Conservation (phyloP, 2,797 vertebrate species). For the Gambelia wislizenii region DNA sequence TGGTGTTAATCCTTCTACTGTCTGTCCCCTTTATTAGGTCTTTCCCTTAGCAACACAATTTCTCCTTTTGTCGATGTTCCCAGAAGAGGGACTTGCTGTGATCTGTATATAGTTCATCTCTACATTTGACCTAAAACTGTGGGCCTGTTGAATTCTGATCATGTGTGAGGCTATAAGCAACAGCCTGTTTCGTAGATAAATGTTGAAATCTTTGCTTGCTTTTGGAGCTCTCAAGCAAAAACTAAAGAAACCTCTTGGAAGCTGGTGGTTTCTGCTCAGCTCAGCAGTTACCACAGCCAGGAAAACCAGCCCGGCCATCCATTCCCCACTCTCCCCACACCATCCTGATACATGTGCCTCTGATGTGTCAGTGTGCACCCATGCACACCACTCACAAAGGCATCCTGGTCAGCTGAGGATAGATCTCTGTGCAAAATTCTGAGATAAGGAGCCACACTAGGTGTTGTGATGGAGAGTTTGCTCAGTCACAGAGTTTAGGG, state of each 20-base stretch:
- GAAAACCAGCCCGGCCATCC: no score
- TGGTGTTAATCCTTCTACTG: background rate
- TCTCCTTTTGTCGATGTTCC: background rate
- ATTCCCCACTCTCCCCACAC: no score
- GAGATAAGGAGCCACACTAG: no score
- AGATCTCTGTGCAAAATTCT: no score
- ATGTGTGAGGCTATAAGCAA: background rate
- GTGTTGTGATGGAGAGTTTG: no score
- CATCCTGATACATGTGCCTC: no score
- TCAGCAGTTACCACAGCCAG: no score
- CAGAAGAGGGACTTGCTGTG: background rate
- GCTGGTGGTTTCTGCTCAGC: no score
- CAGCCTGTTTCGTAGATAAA: background rate
- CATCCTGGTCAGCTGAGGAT: no score
- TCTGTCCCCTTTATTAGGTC: background rate
- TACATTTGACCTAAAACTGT: background rate
- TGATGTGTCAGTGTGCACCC: no score
- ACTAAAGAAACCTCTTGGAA: background rate
- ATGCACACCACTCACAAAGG: no score
- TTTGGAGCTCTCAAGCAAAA: background rate
- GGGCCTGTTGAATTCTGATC: background rate
- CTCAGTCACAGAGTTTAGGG: no score
- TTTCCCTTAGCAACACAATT: background rate
- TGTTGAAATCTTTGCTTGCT: background rate
- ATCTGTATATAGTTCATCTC: background rate